Conservation (phyloP, 2,113 vertebrate genomes). For the Crypturellus undulatus region DNA sequence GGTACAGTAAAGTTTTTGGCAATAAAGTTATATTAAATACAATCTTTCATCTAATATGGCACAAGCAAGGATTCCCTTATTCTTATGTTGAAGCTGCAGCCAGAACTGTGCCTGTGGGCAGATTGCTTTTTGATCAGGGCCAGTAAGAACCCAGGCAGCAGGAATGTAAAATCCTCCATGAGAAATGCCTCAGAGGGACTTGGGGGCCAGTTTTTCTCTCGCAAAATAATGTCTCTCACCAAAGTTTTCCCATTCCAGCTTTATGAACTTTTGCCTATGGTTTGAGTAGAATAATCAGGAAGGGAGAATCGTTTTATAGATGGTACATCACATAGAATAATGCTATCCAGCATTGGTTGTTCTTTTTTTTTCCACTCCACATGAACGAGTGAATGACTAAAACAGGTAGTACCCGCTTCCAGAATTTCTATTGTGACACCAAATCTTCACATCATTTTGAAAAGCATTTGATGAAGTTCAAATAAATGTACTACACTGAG, state of each 20-base stretch:
- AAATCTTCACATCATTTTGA: not conserved
- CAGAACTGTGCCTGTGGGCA: not conserved
- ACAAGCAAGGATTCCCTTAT: not conserved
- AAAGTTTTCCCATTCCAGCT: not conserved
- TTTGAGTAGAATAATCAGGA: not conserved
- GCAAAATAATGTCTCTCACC: not conserved
- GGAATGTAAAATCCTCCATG: not conserved
- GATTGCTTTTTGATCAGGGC: not conserved
- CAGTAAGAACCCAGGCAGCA: not conserved
- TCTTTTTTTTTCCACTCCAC: not conserved
- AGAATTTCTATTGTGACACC: not conserved
- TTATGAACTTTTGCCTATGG: not conserved
- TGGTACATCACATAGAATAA: not conserved
- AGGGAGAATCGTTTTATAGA: not conserved
- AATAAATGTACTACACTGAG: not conserved
- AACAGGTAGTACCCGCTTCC: not conserved
- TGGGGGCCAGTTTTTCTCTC: not conserved
- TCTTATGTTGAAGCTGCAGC: not conserved
- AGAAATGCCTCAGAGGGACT: not conserved
- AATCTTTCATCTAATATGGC: not conserved
- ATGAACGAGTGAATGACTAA: not conserved
- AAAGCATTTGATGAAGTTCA: conserved; percentile 28
- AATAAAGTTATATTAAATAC: not conserved
- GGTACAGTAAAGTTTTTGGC: not conserved
- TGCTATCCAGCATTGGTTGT: not conserved